Evolutionary conservation across 2,888 invertebrate species (phyloP), one percentile per base, ranked within the genome.

Genomic region (Hypomecis atomaria): DNA sequence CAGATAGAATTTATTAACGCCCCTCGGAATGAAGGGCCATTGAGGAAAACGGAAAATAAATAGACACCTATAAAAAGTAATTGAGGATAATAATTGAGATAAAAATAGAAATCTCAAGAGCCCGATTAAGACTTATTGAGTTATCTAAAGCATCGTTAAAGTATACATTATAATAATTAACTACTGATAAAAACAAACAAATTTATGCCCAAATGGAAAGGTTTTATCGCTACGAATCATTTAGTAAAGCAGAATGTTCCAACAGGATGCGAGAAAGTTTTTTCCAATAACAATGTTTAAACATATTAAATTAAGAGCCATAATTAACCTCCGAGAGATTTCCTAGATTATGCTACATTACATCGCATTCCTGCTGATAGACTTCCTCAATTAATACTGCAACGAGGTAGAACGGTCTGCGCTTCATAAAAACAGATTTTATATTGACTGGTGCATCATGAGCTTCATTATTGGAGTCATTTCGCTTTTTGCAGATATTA

Each of bases 261-360:
- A 54, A 67, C 42, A 56, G 45, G 56, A 52, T 38, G 36, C 45
- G 45, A 45, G 23, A 62, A 54, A 38, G 13, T 59, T 50, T 50
- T 59, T 43, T 66, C 60, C 55, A 42, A 45, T 65, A 56, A 50
- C 11, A 64, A 61, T 54, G 66, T 59, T 55, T 34, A 4, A 59
- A 65, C 49, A 62, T 50, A 59, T 52, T 49, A 58, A 64, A 53
- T 58, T 65, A 61, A 57, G 59, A 63, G 59, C 54, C 54, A 62
- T 50, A 53, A 62, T 65, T 60, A 67, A 65, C 57, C 52, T 63
- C 37, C 56, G 36, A 67, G 58, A 72, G 71, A 77, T 65, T 66
- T 65, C 63, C 72, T 73, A 71, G 77, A 78, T 79, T 72, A 77
- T 77, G 75, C 70, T 70, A 75, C 77, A 79, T 80, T 78, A 77